A percentile compares a stretch with the other conserved stretches of the same genome.
Evolutionary conservation across 2,797 vertebrate species (phyloP).

Genomic region (Trematocara caparti): DNA sequence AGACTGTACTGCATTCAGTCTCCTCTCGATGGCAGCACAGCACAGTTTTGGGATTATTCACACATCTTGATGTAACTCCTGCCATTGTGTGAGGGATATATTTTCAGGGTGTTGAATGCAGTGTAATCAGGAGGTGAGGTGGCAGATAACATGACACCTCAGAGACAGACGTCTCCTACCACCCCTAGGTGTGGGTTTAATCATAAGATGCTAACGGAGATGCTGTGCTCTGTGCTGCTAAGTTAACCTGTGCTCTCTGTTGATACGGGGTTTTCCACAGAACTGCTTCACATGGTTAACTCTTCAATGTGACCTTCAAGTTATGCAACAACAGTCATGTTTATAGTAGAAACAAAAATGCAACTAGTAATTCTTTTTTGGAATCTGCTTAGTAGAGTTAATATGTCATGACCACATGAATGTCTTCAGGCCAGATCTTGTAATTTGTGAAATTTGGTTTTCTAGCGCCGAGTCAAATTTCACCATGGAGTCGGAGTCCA

Average conservation of each 20-base stretch:
- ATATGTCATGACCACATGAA: not conserved
- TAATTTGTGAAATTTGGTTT: not conserved
- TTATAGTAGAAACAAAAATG: conserved; percentile 9
- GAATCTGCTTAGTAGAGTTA: not conserved
- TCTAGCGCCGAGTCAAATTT: conserved; percentile 64
- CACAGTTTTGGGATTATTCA: not conserved
- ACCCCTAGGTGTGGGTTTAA: not conserved
- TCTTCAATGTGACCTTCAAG: conserved; percentile 50
- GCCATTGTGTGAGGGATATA: conserved; percentile 19
- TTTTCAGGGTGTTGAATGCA: not conserved
- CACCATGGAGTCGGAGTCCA: conserved; percentile 50
- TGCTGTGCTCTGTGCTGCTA: not conserved
- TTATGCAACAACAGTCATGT: not conserved
- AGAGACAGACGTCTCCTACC: not conserved
- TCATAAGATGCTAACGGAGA: not conserved
- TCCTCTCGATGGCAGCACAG: conserved; percentile 69
- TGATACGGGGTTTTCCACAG: conserved; percentile 21
- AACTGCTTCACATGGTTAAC: not conserved
- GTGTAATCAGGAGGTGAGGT: not conserved
- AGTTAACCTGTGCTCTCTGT: conserved; percentile 20
- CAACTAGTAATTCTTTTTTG: not conserved
- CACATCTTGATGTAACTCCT: not conserved
- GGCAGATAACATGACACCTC: not conserved
- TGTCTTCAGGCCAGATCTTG: not conserved
- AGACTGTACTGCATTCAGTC: not conserved